Evolutionary conservation across 2,888 invertebrate genomes (phyloP).

Genomic region (Strigamia maritima): DNA sequence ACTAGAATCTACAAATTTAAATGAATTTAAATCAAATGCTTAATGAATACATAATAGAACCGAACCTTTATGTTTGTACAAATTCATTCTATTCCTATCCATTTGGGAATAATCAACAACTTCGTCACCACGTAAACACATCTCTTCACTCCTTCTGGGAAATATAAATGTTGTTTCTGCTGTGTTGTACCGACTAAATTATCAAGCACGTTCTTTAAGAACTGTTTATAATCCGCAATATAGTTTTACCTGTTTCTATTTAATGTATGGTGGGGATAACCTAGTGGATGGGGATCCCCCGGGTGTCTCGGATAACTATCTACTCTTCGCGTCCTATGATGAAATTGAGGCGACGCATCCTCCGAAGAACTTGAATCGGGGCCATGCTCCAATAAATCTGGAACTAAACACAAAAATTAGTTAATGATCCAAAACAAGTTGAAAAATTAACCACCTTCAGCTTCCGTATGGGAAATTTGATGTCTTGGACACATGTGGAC

Average conservation of each 20-base stretch:
- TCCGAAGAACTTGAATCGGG: constrained; percentile 34
- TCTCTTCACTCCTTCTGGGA: constrained; percentile 22
- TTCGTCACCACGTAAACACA: constrained; percentile 21
- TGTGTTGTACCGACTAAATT: constrained; percentile 9
- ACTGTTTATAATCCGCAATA: neutral
- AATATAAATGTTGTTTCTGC: constrained; percentile 37
- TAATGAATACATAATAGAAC: neutral
- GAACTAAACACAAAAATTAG: neutral
- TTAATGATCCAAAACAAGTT: too few species aligned
- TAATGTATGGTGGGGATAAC: neutral
- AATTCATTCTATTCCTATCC: constrained; percentile 31
- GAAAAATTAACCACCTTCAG: neutral
- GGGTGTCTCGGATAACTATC: neutral
- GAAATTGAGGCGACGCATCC: constrained; percentile 17
- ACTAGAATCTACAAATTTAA: neutral
- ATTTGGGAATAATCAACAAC: constrained; percentile 2
- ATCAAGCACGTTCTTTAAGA: neutral
- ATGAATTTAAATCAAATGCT: neutral
- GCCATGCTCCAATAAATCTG: constrained; percentile 34
- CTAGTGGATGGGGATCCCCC: constrained; percentile 31
- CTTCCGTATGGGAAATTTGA: constrained; percentile 6
- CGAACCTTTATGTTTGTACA: constrained; percentile 16
- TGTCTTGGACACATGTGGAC: constrained; percentile 34
- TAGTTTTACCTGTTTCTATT: constrained; percentile 21
- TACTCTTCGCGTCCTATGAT: constrained; percentile 20